Evolutionary conservation across 1,140 invertebrate genomes (phyloP).

Genomic region (Drosophila sechellia): DNA sequence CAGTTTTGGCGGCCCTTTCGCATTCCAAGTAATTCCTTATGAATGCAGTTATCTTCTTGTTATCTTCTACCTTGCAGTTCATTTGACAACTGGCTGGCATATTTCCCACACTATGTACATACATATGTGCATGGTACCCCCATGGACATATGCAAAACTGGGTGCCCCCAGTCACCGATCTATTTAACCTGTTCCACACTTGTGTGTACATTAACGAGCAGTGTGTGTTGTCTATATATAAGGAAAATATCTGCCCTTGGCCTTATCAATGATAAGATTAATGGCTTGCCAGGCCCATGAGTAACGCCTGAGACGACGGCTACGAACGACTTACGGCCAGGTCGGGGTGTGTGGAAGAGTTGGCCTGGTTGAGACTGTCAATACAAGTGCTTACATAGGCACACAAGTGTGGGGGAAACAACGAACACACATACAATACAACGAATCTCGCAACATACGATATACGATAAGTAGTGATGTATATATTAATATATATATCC

Average conservation of each 20-base stretch:
- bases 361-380: conserved; percentile 38
- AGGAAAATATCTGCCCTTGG: conserved; percentile 63
- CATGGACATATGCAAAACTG: conserved; percentile 17
- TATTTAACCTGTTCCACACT: conserved; percentile 37
- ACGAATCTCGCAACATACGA: conserved; percentile 20
- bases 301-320: conserved; percentile 16
- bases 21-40: background rate
- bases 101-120: conserved; percentile 14
- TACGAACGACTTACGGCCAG: conserved; percentile 17
- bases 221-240: conserved; percentile 6
- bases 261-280: conserved; percentile 83
- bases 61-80: conserved; percentile 5
- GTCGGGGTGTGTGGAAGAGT: conserved; percentile 27
- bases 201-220: conserved; percentile 47
- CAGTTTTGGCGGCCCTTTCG: conserved; percentile 11
- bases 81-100: conserved; percentile 6
- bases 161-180: conserved; percentile 6
- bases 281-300: conserved; percentile 57
- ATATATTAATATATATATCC: conserved; percentile 10
- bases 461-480: background rate
- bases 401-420: conserved; percentile 3
- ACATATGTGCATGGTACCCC: background rate
- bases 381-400: background rate
- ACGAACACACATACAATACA: background rate
- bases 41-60: conserved; percentile 1